Base-by-base conservation (phyloP, 1,140 invertebrate species). In the Micrasema minimum region DNA sequence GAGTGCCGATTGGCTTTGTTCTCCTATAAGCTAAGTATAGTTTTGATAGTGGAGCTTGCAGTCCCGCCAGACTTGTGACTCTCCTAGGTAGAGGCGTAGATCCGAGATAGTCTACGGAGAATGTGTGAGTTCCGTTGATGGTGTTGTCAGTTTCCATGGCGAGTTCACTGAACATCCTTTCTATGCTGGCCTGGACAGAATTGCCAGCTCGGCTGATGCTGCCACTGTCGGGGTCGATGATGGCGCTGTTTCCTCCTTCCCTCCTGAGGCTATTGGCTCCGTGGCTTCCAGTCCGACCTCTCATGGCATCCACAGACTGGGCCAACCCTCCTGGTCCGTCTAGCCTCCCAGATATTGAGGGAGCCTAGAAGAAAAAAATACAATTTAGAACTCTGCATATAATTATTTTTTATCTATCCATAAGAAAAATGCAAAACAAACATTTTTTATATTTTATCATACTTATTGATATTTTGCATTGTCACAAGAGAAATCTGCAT, bases 81-180 rank as follows among this genome's bases (percentile, higher is more conserved):
- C 92, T 92, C 46, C 90, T 90, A 1, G 88, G 87, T 0, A 96
- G 83, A 0, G 91, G 89, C 10, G 93, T 88, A 1, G 90, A 92
- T 2, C 94, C 94, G 66, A 96, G 83, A 76, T 95, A 95, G 75
- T 92, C 91, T 12, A 96, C 93, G 74, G 89, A 85, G 72, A 91
- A 92, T 22, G 83, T 77, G 66, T 89, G 88, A 0, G 85, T 82
- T 0, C 84, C 84, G 11, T 72, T 74, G 20, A 31, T 50, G 12
- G 83, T 83, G 66, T 73, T 81, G 26, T 84, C 80, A 3, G 76
- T 82, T 78, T 89, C 90, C 76, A 90, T 89, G 10, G 91, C 89
- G 76, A 93, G 90, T 68, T 94, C 93, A 18, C 89, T 90, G 77
- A 95, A 94, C 87, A 95, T 92, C 75, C 91, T 89, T 78, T 94